phyloP scores from a whole-genome alignment of 2,113 vertebrate genomes.

The Forbesichthys agassizii region DNA sequence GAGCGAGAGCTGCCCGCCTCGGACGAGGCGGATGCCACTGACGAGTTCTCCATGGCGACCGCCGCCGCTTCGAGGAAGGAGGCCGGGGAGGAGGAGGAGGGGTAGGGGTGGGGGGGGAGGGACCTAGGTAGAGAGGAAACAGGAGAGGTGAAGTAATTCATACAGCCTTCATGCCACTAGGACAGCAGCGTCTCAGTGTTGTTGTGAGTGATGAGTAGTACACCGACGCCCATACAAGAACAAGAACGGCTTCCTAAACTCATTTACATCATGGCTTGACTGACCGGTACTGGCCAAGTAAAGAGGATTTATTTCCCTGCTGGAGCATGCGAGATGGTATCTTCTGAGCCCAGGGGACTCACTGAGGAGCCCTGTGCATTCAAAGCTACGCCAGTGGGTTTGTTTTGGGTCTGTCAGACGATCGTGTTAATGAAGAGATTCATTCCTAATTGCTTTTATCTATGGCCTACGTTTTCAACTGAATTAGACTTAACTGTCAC shows the following conservation, averaged over 20 bases:
- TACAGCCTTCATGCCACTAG: background rate
- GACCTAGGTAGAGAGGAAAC: slow-evolving; percentile 45
- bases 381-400: slow-evolving; percentile 28
- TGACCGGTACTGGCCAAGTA: slow-evolving; percentile 64
- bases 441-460: background rate
- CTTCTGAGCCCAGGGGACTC: slow-evolving; percentile 54
- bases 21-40: slow-evolving; percentile 91
- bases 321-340: slow-evolving; percentile 56
- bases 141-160: background rate
- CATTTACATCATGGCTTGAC: slow-evolving; percentile 74
- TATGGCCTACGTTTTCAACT: background rate
- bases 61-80: slow-evolving; percentile 23
- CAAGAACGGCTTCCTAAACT: slow-evolving; percentile 67
- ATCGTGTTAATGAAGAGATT: background rate
- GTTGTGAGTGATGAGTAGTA: slow-evolving; percentile 43
- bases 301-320: slow-evolving; percentile 76
- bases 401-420: background rate
- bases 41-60: slow-evolving; percentile 93
- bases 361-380: slow-evolving; percentile 38
- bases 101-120: slow-evolving; percentile 41
- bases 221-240: slow-evolving; percentile 60
- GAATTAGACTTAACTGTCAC: background rate
- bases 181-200: slow-evolving; percentile 5
- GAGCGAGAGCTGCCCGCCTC: slow-evolving; percentile 96
- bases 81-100: slow-evolving; percentile 27